These are phyloP conservation scores for Morelia viridis DNA, from an alignment of 2,797 vertebrate species.

Conservation along the genomic window DNA sequence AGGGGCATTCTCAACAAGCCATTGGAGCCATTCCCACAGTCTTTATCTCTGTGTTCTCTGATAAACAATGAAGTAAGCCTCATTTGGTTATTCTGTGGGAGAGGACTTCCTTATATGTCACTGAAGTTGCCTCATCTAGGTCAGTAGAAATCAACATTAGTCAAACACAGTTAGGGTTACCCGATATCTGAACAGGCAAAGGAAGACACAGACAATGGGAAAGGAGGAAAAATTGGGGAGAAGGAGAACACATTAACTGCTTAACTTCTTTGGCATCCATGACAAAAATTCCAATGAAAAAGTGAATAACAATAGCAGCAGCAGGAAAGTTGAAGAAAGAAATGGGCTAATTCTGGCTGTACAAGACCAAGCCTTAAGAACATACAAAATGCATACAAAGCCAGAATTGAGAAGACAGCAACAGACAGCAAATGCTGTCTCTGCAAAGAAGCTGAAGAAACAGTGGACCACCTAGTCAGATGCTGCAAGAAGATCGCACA, in stretches of 20 bases:
- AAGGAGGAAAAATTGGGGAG: neutral
- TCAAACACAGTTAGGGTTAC: neutral
- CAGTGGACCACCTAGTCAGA: no score
- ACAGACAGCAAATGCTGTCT: no score
- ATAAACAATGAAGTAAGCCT: neutral
- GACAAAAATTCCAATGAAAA: neutral
- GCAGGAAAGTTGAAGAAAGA: no score
- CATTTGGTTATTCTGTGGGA: neutral
- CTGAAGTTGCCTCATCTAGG: neutral
- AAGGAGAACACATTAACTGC: neutral
- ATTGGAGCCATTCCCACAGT: neutral
- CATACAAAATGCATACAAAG: no score
- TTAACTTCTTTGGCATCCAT: neutral
- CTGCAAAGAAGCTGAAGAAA: no score
- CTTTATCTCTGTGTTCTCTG: neutral
- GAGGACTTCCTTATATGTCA: neutral
- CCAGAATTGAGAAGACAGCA: no score
- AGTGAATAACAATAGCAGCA: no score
- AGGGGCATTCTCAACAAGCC: neutral
- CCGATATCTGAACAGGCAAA: neutral
- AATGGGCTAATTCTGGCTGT: no score
- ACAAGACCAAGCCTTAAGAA: no score
- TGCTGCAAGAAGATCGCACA: no score
- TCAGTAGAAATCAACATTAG: neutral
- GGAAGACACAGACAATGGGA: neutral